phyloP scores from a whole-genome alignment of 2,888 invertebrate genomes.

The Morpho achilles region DNA sequence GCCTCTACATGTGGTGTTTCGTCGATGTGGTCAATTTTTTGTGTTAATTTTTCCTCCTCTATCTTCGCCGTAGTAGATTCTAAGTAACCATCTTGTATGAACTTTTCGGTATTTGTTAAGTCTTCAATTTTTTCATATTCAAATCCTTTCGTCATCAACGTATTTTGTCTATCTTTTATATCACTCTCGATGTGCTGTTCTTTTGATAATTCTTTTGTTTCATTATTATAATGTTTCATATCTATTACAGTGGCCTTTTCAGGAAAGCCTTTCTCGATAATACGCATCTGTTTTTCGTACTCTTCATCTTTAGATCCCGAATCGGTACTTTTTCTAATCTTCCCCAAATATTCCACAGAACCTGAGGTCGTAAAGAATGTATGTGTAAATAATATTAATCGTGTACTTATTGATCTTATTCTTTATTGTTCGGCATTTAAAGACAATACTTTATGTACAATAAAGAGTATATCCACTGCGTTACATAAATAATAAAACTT shows the following conservation, averaged over 20 bases:
- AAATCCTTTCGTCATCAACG: constrained; percentile 11
- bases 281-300: constrained; percentile 2
- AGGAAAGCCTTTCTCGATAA: constrained; percentile 18
- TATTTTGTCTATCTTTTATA: constrained; percentile 4
- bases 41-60: constrained; percentile 40
- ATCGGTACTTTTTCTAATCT: constrained; percentile 15
- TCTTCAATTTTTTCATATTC: constrained; percentile 1
- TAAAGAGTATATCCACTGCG: too few relatives aligned
- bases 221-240: not conserved
- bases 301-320: constrained; percentile 12
- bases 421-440: too few relatives aligned
- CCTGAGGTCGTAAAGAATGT: constrained; percentile 4
- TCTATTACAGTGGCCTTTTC: constrained; percentile 1
- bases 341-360: constrained; percentile 13
- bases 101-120: not conserved
- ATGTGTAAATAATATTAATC: too few relatives aligned
- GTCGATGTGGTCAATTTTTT: constrained; percentile 47
- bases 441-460: too few relatives aligned
- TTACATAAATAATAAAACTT: too few relatives aligned
- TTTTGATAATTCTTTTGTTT: not conserved
- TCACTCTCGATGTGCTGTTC: constrained; percentile 1
- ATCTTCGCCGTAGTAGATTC: constrained; percentile 37
- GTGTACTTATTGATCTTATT: too few relatives aligned
- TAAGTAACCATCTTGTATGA: not conserved
- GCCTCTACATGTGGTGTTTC: constrained; percentile 47